A percentile compares a stretch with the other conserved stretches of the same genome.
Evolutionary conservation across 2,888 invertebrate genomes (phyloP).

Genomic region (Eumacrocentrus americanus): DNA sequence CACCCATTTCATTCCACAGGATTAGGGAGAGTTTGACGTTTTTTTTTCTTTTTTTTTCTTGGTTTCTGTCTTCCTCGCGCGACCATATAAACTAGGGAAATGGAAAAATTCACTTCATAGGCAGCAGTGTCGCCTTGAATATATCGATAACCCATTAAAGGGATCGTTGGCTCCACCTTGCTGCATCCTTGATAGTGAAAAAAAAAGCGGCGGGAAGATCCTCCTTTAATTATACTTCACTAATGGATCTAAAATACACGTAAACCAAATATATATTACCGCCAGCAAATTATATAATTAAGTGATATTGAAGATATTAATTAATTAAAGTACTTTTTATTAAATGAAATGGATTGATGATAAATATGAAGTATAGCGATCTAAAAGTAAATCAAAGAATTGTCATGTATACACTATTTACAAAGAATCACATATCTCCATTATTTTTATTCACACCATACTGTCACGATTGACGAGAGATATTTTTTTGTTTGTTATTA

Average conservation of each 20-base stretch:
- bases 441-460: neutral
- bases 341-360: neutral
- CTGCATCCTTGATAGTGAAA: no score
- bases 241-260: no score
- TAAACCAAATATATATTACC: no score
- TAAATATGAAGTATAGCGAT: neutral
- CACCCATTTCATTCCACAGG: conserved; percentile 21
- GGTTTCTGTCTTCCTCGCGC: neutral
- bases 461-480: neutral
- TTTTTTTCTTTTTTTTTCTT: conserved; percentile 1
- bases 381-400: neutral
- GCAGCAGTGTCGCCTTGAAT: neutral
- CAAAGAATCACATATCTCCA: neutral
- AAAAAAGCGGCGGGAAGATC: no score
- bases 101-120: neutral
- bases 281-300: no score
- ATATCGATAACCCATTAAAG: neutral
- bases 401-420: neutral
- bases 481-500: neutral
- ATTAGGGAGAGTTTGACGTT: conserved; percentile 17
- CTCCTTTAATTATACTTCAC: no score
- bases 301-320: no score
- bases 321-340: neutral
- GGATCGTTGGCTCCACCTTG: neutral
- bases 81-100: neutral